Conservation (phyloP, 2,888 invertebrate genomes). For the Cantharis lateralis region DNA sequence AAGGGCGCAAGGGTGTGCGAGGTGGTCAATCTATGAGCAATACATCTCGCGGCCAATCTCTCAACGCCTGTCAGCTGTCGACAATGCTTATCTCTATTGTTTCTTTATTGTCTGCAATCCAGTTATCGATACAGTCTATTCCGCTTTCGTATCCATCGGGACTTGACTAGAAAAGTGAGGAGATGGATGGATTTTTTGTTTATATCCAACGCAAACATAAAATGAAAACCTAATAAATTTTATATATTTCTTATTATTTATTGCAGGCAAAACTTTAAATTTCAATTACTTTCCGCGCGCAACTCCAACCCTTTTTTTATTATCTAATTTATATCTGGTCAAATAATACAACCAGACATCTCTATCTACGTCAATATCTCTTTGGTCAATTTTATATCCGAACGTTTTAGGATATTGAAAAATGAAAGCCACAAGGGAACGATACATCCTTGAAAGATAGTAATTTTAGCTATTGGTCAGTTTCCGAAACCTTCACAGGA, state of each 20-base stretch:
- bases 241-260: neutral
- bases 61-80: constrained; percentile 58
- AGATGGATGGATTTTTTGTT: constrained; percentile 56
- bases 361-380: constrained; percentile 45
- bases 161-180: constrained; percentile 37
- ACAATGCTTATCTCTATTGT: constrained; percentile 56
- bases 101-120: constrained; percentile 58
- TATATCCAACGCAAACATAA: constrained; percentile 8
- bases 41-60: constrained; percentile 55
- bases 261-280: neutral
- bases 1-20: constrained; percentile 3
- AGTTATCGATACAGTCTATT: constrained; percentile 55
- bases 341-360: constrained; percentile 22
- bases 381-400: constrained; percentile 52
- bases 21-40: constrained; percentile 38
- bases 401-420: constrained; percentile 55
- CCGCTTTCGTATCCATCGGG: constrained; percentile 47
- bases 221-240: neutral
- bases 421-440: constrained; percentile 52
- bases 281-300: neutral
- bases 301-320: neutral
- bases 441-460: constrained; percentile 50
- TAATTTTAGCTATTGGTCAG: constrained; percentile 36
- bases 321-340: constrained; percentile 15
- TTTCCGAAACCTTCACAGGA: constrained; percentile 24